Evolutionary conservation across 2,113 vertebrate species (phyloP).

Genomic region (Tyrannus savana): DNA sequence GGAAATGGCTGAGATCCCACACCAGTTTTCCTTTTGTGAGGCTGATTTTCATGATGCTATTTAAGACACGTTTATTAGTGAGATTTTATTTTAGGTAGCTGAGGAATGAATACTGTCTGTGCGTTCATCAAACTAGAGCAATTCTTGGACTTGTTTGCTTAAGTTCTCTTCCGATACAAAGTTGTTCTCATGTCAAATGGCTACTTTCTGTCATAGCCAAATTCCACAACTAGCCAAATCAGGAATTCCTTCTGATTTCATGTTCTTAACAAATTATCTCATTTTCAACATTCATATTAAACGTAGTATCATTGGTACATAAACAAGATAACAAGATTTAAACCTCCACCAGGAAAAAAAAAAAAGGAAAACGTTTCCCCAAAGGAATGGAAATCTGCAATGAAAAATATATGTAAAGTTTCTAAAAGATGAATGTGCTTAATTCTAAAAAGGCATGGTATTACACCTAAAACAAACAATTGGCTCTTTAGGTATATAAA

Average conservation of each 20-base stretch:
- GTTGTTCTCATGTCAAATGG: not conserved
- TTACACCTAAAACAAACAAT: not conserved
- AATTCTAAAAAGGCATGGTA: not conserved
- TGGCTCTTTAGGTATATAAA: not conserved
- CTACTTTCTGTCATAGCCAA: not conserved
- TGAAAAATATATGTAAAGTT: not conserved
- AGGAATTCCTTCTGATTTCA: not conserved
- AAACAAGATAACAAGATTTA: not conserved
- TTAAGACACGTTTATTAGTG: not conserved
- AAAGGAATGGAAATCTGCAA: not conserved
- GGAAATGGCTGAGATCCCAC: not conserved
- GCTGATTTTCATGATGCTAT: not conserved
- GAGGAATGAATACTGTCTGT: not conserved
- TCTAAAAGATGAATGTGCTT: not conserved
- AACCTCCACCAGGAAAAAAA: not conserved
- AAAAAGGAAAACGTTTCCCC: not conserved
- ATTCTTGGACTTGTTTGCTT: not conserved
- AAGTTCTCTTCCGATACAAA: not conserved
- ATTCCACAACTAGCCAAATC: not conserved
- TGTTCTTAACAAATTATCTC: not conserved
- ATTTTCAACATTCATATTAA: not conserved
- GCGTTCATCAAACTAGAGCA: not conserved
- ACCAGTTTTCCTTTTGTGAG: not conserved
- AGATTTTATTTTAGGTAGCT: not conserved
- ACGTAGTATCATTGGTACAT: not conserved